Conservation (phyloP, 2,113 vertebrate species). For the Aptenodytes forsteri region DNA sequence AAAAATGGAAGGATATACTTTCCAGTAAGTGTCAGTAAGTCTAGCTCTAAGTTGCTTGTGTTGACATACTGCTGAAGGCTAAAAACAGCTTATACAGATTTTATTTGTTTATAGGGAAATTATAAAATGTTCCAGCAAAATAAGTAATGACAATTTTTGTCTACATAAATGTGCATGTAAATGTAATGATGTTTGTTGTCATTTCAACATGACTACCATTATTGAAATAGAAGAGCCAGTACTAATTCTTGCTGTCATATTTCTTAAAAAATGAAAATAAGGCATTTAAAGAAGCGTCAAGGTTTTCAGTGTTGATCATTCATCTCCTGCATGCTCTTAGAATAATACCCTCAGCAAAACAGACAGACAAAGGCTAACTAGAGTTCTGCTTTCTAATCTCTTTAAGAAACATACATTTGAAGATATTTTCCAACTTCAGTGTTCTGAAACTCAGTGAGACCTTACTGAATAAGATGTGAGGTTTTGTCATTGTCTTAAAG, state of each 20-base stretch:
- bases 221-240: conserved; percentile 79
- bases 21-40: conserved; percentile 55
- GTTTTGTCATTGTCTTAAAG: neutral
- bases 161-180: conserved; percentile 75
- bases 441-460: conserved; percentile 25
- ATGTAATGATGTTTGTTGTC: conserved; percentile 80
- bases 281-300: conserved; percentile 77
- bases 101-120: conserved; percentile 75
- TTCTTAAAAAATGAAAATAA: conserved; percentile 78
- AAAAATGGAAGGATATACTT: conserved; percentile 59
- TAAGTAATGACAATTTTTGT: conserved; percentile 82
- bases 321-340: conserved; percentile 71
- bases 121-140: conserved; percentile 80
- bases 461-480: neutral
- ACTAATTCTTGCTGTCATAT: conserved; percentile 82
- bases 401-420: conserved; percentile 76
- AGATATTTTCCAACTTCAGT: conserved; percentile 70
- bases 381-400: conserved; percentile 81
- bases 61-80: conserved; percentile 72
- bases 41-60: conserved; percentile 61
- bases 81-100: conserved; percentile 79
- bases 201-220: conserved; percentile 78
- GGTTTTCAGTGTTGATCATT: conserved; percentile 82
- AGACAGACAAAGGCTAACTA: conserved; percentile 80
- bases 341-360: conserved; percentile 77